phyloP scores from a whole-genome alignment of 2,113 vertebrate genomes.

The Capreolus pygargus region DNA sequence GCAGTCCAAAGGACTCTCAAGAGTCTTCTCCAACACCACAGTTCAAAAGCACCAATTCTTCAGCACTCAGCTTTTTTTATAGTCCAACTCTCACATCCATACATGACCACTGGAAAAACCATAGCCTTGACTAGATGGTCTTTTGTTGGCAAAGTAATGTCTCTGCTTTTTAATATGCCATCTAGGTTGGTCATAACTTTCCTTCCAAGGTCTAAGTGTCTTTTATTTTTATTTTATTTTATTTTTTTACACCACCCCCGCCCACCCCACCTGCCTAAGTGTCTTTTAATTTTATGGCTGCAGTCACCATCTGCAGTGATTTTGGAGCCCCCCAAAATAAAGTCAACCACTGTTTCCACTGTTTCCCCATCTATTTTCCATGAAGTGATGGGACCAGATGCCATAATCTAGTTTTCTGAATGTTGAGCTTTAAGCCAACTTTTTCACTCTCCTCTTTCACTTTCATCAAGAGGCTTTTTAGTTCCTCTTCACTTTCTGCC shows the following conservation, averaged over 20 bases:
- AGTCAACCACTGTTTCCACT: not conserved
- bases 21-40: not conserved
- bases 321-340: not conserved
- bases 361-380: not conserved
- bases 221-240: not conserved
- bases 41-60: not conserved
- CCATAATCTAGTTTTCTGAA: not conserved
- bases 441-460: too few relatives aligned
- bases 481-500: too few relatives aligned
- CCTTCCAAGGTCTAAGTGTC: not conserved
- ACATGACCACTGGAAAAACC: not conserved
- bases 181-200: not conserved
- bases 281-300: not conserved
- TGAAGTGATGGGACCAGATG: not conserved
- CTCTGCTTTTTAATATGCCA: not conserved
- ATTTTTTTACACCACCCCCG: too few relatives aligned
- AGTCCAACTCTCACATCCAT: not conserved
- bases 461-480: too few relatives aligned
- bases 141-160: not conserved
- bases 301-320: not conserved
- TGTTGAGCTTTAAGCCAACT: too few relatives aligned
- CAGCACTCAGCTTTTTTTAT: not conserved
- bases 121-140: not conserved
- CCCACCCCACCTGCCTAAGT: not conserved
- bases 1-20: not conserved